These are phyloP conservation scores for Meriones psammophilus DNA, from an alignment of 2,797 vertebrate species.

Conservation along the genomic window DNA sequence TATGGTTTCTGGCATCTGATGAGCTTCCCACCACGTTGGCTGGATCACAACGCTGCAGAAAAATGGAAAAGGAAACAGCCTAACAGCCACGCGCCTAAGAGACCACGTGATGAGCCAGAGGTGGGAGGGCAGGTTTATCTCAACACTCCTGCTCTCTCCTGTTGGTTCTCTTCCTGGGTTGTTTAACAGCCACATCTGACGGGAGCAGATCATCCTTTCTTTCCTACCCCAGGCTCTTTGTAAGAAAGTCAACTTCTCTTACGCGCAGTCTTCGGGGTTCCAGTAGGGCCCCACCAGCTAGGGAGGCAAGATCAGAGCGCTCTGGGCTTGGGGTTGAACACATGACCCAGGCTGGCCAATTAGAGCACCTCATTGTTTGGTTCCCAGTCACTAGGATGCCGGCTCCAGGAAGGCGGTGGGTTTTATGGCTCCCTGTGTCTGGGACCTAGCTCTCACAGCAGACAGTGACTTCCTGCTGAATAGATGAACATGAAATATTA, in stretches of 20 bases:
- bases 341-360: background rate
- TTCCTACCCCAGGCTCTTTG: background rate
- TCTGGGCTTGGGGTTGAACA: background rate
- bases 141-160: background rate
- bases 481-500: constrained; percentile 40
- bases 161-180: background rate
- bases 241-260: background rate
- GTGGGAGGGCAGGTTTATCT: too few species aligned
- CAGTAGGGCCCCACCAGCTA: background rate
- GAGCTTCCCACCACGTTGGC: background rate
- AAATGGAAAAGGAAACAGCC: background rate
- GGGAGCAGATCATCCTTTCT: background rate
- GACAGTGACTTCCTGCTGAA: constrained; percentile 24
- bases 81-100: background rate
- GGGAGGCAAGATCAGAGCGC: background rate
- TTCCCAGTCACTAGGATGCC: background rate
- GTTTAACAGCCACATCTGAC: background rate
- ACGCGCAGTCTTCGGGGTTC: too few species aligned
- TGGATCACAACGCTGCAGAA: background rate
- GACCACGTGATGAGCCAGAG: background rate
- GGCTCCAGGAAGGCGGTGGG: background rate
- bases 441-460: background rate
- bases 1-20: background rate
- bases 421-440: background rate
- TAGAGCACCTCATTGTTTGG: background rate